Conservation (phyloP, 1,140 invertebrate species). For the Drosophila quadrilineata region DNA sequence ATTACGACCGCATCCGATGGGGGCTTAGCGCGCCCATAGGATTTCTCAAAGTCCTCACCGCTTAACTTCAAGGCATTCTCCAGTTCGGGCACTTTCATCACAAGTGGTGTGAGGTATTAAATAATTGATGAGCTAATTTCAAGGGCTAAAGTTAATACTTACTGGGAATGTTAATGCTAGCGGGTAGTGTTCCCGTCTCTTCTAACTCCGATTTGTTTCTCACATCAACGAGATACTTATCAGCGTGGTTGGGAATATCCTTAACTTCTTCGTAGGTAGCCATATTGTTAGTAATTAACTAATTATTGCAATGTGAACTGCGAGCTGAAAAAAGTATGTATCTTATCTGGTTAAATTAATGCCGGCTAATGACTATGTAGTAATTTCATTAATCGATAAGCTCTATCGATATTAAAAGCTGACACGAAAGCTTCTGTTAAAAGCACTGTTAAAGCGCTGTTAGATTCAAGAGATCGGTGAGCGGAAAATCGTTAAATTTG, state of each 20-base stretch:
- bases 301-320: not conserved
- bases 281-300: slow-evolving; percentile 26
- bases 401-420: not conserved
- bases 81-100: slow-evolving; percentile 81
- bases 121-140: slow-evolving; percentile 3
- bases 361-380: slow-evolving; percentile 10
- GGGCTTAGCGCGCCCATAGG: slow-evolving; percentile 82
- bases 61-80: slow-evolving; percentile 81
- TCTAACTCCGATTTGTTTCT: slow-evolving; percentile 85
- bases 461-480: no score
- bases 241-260: slow-evolving; percentile 80
- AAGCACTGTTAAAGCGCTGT: no score
- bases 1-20: slow-evolving; percentile 82
- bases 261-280: slow-evolving; percentile 83
- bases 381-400: not conserved
- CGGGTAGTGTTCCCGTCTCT: slow-evolving; percentile 85
- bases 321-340: slow-evolving; percentile 2
- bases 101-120: not conserved
- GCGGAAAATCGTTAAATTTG: not conserved
- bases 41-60: slow-evolving; percentile 81
- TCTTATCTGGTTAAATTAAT: slow-evolving; percentile 29
- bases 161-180: slow-evolving; percentile 88
- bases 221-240: slow-evolving; percentile 85
- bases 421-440: not conserved
- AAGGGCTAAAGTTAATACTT: slow-evolving; percentile 50